Conservation (phyloP, 2,797 vertebrate genomes). For the Gymnoscopelus braueri region DNA sequence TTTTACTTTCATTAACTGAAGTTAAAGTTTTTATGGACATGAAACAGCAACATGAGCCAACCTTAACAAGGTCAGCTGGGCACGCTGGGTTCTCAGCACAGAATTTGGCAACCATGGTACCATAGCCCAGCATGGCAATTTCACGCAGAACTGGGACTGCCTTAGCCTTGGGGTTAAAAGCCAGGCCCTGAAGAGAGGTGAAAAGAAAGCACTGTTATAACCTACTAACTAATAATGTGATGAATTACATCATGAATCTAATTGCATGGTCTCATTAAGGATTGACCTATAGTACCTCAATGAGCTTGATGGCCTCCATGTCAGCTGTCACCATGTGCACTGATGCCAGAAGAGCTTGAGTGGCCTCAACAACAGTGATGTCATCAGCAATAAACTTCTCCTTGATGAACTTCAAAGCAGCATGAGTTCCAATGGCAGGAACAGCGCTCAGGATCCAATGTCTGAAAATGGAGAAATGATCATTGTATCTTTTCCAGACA, state of each 20-base stretch:
- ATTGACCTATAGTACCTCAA: constrained; percentile 52
- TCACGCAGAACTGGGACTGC: constrained; percentile 70
- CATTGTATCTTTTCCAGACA: background rate
- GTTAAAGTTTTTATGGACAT: constrained; percentile 14
- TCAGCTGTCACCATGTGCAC: constrained; percentile 81
- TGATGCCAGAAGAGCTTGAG: constrained; percentile 73
- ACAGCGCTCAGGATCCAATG: constrained; percentile 82
- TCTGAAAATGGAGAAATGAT: constrained; percentile 60
- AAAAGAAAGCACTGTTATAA: constrained; percentile 10
- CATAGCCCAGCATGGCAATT: constrained; percentile 81
- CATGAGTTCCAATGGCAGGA: constrained; percentile 76
- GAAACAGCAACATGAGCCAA: constrained; percentile 40
- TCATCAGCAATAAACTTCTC: constrained; percentile 77
- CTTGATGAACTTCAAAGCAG: constrained; percentile 82
- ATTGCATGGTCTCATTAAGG: background rate
- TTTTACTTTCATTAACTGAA: constrained; percentile 15
- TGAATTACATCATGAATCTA: too few relatives aligned
- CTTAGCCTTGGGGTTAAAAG: constrained; percentile 45
- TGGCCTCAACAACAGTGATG: constrained; percentile 74
- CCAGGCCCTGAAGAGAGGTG: constrained; percentile 50
- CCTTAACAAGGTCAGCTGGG: constrained; percentile 80
- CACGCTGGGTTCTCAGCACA: constrained; percentile 76
- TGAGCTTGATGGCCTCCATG: constrained; percentile 70
- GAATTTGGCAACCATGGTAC: constrained; percentile 82
- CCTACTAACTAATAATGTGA: too few relatives aligned